Evolutionary conservation across 1,140 invertebrate species (phyloP).

Genomic region (Zaprionus davidi): DNA sequence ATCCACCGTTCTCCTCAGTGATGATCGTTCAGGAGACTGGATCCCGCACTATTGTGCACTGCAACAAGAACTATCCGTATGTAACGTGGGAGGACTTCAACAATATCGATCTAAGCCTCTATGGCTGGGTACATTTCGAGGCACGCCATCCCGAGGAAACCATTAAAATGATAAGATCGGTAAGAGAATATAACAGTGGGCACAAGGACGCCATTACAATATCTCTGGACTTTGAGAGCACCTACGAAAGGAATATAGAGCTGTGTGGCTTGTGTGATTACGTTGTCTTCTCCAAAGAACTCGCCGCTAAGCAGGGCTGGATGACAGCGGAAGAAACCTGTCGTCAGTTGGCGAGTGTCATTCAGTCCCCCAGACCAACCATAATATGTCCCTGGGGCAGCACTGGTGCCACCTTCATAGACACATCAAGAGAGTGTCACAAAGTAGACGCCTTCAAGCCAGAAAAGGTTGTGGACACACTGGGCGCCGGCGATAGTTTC

Average conservation of each 20-base stretch:
- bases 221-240: conserved; percentile 89
- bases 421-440: conserved; percentile 83
- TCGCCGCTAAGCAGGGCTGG: conserved; percentile 57
- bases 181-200: conserved; percentile 85
- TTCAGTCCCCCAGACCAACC: conserved; percentile 24
- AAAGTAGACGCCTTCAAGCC: conserved; percentile 85
- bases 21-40: conserved; percentile 86
- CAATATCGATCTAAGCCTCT: conserved; percentile 85
- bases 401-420: conserved; percentile 87
- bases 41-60: conserved; percentile 88
- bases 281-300: conserved; percentile 88
- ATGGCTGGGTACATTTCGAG: conserved; percentile 90
- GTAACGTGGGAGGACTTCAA: conserved; percentile 87
- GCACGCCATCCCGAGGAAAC: conserved; percentile 87
- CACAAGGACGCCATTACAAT: conserved; percentile 84
- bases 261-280: conserved; percentile 87
- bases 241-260: conserved; percentile 84
- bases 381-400: conserved; percentile 90
- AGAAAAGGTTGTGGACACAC: conserved; percentile 87
- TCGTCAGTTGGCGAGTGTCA: conserved; percentile 13
- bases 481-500: conserved; percentile 89
- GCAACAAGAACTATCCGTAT: conserved; percentile 87
- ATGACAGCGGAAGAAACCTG: conserved; percentile 44
- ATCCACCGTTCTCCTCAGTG: conserved; percentile 85
- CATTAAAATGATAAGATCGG: conserved; percentile 86